These are phyloP conservation scores for Probosciger aterrimus DNA, from an alignment of 2,113 vertebrate species.

Conservation along the genomic window DNA sequence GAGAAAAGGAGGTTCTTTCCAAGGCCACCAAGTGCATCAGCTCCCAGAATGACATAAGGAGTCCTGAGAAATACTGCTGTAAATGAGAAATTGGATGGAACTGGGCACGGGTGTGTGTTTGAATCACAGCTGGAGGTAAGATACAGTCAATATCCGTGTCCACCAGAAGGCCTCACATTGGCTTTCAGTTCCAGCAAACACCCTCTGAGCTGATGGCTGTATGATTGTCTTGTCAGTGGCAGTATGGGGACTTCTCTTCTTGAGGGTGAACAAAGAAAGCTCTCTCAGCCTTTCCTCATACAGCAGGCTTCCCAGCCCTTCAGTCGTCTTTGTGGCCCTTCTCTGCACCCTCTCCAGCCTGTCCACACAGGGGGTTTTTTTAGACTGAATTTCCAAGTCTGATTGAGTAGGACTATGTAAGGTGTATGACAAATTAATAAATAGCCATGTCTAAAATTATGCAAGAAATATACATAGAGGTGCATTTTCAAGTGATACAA, in stretches of 20 bases:
- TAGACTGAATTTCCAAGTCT: neutral
- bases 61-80: neutral
- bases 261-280: neutral
- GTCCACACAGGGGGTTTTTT: neutral
- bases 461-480: neutral
- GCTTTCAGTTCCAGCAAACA: neutral
- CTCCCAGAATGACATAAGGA: neutral
- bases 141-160: neutral
- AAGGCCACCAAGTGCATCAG: no score
- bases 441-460: neutral
- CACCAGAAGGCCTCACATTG: neutral
- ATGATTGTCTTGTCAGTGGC: neutral
- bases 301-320: neutral
- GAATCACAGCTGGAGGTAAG: neutral
- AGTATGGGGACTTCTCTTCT: neutral
- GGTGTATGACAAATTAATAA: neutral
- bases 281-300: neutral
- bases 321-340: neutral
- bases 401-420: neutral
- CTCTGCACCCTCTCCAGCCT: neutral
- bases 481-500: neutral
- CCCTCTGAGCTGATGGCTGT: neutral
- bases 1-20: neutral
- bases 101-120: neutral
- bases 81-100: neutral